Conservation (phyloP, 2,797 vertebrate species). For the Peromyscus nudipes region DNA sequence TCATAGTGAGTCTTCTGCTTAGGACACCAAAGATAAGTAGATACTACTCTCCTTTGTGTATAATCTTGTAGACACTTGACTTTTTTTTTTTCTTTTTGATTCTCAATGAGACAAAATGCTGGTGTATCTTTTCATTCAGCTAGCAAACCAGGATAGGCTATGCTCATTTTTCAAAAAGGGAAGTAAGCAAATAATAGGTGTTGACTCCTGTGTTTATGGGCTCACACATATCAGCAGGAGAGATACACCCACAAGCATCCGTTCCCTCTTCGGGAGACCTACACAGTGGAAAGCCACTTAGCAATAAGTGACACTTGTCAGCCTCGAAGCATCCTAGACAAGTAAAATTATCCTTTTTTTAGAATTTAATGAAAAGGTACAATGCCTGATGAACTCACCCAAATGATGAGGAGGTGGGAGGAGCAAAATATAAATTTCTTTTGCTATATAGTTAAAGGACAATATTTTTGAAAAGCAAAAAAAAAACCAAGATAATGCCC, state of each 20-base stretch:
- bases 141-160: constrained; percentile 84
- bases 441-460: constrained; percentile 53
- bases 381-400: constrained; percentile 72
- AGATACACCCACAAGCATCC: constrained; percentile 74
- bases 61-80: constrained; percentile 89
- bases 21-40: constrained; percentile 94
- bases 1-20: constrained; percentile 88
- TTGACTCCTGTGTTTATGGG: constrained; percentile 80
- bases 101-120: constrained; percentile 86
- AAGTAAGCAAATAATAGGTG: constrained; percentile 86
- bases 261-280: constrained; percentile 57
- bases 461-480: constrained; percentile 58
- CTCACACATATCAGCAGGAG: constrained; percentile 83
- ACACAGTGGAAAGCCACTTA: constrained; percentile 79
- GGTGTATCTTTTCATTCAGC: constrained; percentile 87
- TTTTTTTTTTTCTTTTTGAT: constrained; percentile 85
- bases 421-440: constrained; percentile 72
- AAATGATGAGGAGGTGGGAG: constrained; percentile 74
- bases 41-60: constrained; percentile 85
- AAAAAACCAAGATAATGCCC: too few relatives aligned
- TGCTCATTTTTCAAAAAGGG: constrained; percentile 87
- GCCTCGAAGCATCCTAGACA: constrained; percentile 76
- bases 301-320: constrained; percentile 79
- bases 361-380: constrained; percentile 83
- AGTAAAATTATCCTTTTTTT: constrained; percentile 74